Percentiles rank a stretch among this genome's conserved stretches.
These are phyloP conservation scores for Seriola rivoliana DNA, from an alignment of 2,113 vertebrate species.

Conservation along the genomic window DNA sequence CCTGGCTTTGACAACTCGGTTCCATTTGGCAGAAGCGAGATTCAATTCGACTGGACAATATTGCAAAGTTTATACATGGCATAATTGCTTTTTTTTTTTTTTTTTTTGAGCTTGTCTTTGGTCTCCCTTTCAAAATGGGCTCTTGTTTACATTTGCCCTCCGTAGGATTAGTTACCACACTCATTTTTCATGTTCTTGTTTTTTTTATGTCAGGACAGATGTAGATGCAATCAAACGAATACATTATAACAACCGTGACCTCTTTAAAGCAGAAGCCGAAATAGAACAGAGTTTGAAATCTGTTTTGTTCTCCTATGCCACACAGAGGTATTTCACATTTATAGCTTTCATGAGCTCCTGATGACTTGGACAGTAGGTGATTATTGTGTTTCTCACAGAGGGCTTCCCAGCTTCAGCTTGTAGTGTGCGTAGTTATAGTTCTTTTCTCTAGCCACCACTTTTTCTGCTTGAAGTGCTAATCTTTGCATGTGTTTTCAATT, in stretches of 20 bases:
- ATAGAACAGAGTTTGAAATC: constrained; percentile 5
- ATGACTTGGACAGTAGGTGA: constrained; percentile 40
- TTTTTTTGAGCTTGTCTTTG: constrained; percentile 33
- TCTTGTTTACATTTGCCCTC: constrained; percentile 60
- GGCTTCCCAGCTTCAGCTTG: constrained; percentile 65
- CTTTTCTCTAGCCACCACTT: constrained; percentile 63
- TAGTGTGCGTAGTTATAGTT: constrained; percentile 59
- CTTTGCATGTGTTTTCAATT: constrained; percentile 89
- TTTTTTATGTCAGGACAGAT: constrained; percentile 63
- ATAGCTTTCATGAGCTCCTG: constrained; percentile 53
- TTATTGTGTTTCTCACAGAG: constrained; percentile 29
- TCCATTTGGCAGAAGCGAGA: constrained; percentile 61
- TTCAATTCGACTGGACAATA: constrained; percentile 45
- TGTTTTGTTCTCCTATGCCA: constrained; percentile 15
- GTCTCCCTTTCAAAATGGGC: constrained; percentile 37
- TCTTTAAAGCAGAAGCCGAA: constrained; percentile 35
- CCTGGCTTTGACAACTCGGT: constrained; percentile 57
- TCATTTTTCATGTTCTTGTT: constrained; percentile 66
- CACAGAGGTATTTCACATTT: constrained; percentile 16
- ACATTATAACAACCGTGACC: constrained; percentile 24
- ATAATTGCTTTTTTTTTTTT: constrained; percentile 45
- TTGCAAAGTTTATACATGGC: constrained; percentile 52
- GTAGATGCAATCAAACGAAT: constrained; percentile 63
- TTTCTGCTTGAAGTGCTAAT: constrained; percentile 80
- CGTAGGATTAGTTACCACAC: constrained; percentile 56